Conservation (phyloP, 1,140 invertebrate species). For the Argopecten irradians region DNA sequence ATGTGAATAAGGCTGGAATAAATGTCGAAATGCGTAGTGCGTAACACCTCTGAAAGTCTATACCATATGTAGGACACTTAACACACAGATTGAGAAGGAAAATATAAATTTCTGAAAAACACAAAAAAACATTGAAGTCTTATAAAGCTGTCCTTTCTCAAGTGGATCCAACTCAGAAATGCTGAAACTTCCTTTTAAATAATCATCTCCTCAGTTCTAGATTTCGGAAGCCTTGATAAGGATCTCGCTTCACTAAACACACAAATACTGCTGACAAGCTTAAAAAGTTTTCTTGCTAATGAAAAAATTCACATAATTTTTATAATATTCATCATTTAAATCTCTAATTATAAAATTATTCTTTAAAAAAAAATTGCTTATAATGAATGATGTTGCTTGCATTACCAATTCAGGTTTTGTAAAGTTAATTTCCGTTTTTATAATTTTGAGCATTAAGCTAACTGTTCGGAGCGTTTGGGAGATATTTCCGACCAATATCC, state of each 20-base stretch:
- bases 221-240: background rate
- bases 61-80: background rate
- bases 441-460: background rate
- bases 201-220: background rate
- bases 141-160: constrained; percentile 13
- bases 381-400: too few relatives aligned
- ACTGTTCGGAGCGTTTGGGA: background rate
- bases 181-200: background rate
- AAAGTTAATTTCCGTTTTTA: background rate
- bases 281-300: background rate
- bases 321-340: background rate
- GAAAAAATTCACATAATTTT: background rate
- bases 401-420: background rate
- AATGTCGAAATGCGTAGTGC: background rate
- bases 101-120: background rate
- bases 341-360: background rate
- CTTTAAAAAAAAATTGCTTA: too few relatives aligned
- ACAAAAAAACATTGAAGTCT: background rate
- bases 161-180: constrained; percentile 5
- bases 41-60: background rate
- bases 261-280: background rate
- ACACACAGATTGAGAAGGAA: background rate
- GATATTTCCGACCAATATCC: background rate
- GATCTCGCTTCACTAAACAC: background rate
- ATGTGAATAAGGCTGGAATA: constrained; percentile 1